These are phyloP conservation scores for Thalassoma bifasciatum DNA, from an alignment of 2,113 vertebrate genomes.

Conservation along the genomic window DNA sequence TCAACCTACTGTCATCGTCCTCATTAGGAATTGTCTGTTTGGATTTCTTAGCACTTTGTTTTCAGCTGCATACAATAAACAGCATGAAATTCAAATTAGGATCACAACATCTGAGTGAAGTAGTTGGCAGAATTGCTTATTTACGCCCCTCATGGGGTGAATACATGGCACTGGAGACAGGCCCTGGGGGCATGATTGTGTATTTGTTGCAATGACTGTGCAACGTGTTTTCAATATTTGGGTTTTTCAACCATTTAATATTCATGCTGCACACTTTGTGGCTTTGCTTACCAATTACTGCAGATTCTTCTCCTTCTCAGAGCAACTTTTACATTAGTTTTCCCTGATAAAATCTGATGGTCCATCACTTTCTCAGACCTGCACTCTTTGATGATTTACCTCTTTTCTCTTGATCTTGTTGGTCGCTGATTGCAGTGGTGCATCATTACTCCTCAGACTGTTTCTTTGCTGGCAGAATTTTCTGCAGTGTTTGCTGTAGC, in stretches of 20 bases:
- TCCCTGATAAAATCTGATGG: not conserved
- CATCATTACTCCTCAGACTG: slow-evolving; percentile 44
- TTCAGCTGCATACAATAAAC: not conserved
- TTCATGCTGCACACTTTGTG: not conserved
- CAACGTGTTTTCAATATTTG: slow-evolving; percentile 4
- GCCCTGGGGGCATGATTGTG: not conserved
- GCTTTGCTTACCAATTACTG: not conserved
- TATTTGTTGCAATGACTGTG: not conserved
- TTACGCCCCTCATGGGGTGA: not conserved
- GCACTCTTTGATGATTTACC: slow-evolving; percentile 14
- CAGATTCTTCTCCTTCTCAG: slow-evolving; percentile 1
- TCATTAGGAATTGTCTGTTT: not conserved
- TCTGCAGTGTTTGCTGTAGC: slow-evolving; percentile 47
- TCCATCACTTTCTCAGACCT: slow-evolving; percentile 10
- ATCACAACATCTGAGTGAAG: not conserved
- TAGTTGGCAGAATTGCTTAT: slow-evolving; percentile 9
- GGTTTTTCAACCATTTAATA: not conserved
- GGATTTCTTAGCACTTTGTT: not conserved
- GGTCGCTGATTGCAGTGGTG: slow-evolving; percentile 28
- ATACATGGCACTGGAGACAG: not conserved
- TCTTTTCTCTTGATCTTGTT: slow-evolving; percentile 30
- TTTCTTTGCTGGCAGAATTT: slow-evolving; percentile 37
- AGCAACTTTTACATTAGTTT: slow-evolving; percentile 11
- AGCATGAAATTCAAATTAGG: slow-evolving; percentile 2
- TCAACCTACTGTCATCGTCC: not conserved